Evolutionary conservation across 2,888 invertebrate genomes (phyloP), one percentile per base, ranked within the genome.

Genomic region (Lamellibrachia columna): DNA sequence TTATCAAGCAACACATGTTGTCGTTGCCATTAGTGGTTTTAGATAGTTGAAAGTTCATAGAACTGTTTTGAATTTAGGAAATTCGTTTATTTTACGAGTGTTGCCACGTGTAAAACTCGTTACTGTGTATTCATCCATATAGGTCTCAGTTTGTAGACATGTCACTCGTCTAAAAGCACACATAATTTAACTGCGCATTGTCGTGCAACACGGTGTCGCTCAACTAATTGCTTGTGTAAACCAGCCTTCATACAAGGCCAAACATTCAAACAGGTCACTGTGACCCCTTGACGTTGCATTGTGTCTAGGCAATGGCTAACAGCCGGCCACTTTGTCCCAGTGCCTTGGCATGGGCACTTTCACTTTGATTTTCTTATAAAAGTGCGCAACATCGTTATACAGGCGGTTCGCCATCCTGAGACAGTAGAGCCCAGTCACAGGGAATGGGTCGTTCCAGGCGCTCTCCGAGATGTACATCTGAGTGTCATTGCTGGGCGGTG

Each of bases 321-420:
- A 75, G n/a, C 75, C 75, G 75, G 75, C 22, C 22, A 75, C 75
- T 75, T 75, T 75, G 22, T 75, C 75, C 75, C 75, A 75, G 15
- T n/a, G 11, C 75, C 75, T 75, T 22, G 75, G 22, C 75, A 22
- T 75, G 75, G 4, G 75, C 15, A 75, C 75, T n/a, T 75, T 11
- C 75, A 22, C n/a, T 75, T 15, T 15, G 75, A 53, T 55, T 11
- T 22, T 11, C 58, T 91, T 6, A 7, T 91, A 91, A 11, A 91
- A 53, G 58, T 91, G 53, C 4, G 91, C 53, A 11, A 91, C 53
- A 8, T 91, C 91, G 52, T 91, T 53, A 28, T 91, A 91, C n/a
- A 91, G 52, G 52, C 91, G 11, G 3, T 55, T 91, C 11, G 40
- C n/a, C 91, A 91, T 91, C 53, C 53, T 91, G 0, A 11, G 11